These are phyloP conservation scores for Cynopterus sphinx DNA, from an alignment of 2,797 vertebrate genomes.

Conservation along the genomic window DNA sequence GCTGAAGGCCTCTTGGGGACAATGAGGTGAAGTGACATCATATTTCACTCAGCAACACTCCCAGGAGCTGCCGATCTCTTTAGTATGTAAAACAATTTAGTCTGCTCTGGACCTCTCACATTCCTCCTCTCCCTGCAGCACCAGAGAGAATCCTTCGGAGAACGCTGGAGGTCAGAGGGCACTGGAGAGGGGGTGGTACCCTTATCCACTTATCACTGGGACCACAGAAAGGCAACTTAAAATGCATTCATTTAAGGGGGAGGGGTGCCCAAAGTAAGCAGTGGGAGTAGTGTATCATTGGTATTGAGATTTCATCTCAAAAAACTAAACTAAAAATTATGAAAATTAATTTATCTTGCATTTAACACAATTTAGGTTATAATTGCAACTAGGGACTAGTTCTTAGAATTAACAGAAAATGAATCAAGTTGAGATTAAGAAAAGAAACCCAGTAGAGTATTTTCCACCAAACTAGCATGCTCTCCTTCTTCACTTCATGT, in stretches of 20 bases:
- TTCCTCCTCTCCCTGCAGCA: no score
- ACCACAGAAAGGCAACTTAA: background rate
- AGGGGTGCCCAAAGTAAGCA: background rate
- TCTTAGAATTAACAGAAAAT: background rate
- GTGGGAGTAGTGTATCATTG: background rate
- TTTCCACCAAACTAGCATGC: background rate
- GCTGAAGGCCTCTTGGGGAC: background rate
- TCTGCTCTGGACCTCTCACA: background rate
- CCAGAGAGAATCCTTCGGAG: background rate
- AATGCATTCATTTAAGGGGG: background rate
- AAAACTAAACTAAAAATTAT: background rate
- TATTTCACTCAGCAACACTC: conserved; percentile 22
- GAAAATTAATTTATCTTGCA: background rate
- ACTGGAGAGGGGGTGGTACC: background rate
- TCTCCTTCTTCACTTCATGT: no score
- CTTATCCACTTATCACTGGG: background rate
- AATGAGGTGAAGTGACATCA: background rate
- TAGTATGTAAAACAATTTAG: background rate
- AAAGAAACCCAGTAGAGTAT: background rate
- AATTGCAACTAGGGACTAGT: background rate
- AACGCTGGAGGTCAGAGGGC: background rate
- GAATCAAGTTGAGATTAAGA: background rate
- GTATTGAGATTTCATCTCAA: background rate
- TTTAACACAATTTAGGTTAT: background rate
- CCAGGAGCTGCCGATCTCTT: background rate